These are phyloP conservation scores for Macquaria ambigua DNA, from an alignment of 2,113 vertebrate species.

Conservation along the genomic window DNA sequence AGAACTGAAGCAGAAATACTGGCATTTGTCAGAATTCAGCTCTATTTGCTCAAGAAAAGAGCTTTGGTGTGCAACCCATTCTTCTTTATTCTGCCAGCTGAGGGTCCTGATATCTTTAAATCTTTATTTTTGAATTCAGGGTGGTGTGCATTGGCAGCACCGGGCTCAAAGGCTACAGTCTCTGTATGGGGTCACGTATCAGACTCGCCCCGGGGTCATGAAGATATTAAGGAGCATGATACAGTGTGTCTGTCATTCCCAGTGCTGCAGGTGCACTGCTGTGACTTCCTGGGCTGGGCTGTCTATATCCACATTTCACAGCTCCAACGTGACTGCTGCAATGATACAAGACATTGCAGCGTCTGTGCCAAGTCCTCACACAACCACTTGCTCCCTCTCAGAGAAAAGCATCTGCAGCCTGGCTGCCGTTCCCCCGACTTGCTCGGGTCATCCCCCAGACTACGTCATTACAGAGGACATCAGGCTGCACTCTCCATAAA, in stretches of 20 bases:
- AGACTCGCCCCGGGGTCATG: constrained; percentile 11
- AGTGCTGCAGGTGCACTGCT: constrained; percentile 63
- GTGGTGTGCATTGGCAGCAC: constrained; percentile 23
- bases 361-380: constrained; percentile 72
- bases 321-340: constrained; percentile 71
- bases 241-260: constrained; percentile 49
- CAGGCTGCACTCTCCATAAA: constrained; percentile 79
- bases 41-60: constrained; percentile 26
- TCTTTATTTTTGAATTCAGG: constrained; percentile 37
- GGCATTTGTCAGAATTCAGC: constrained; percentile 23
- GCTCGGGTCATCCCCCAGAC: constrained; percentile 73
- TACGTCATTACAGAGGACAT: constrained; percentile 79
- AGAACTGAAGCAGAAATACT: constrained; percentile 13
- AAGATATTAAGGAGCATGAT: constrained; percentile 61
- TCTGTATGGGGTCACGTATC: constrained; percentile 41
- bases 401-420: constrained; percentile 74
- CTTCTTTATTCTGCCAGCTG: constrained; percentile 35
- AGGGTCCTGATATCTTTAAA: constrained; percentile 35
- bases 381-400: constrained; percentile 68
- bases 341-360: constrained; percentile 64
- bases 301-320: constrained; percentile 70
- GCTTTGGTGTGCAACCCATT: constrained; percentile 24
- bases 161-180: constrained; percentile 23
- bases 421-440: constrained; percentile 65
- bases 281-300: constrained; percentile 63